Conservation (phyloP, 1,140 invertebrate genomes). For the Choristoneura fumiferana region DNA sequence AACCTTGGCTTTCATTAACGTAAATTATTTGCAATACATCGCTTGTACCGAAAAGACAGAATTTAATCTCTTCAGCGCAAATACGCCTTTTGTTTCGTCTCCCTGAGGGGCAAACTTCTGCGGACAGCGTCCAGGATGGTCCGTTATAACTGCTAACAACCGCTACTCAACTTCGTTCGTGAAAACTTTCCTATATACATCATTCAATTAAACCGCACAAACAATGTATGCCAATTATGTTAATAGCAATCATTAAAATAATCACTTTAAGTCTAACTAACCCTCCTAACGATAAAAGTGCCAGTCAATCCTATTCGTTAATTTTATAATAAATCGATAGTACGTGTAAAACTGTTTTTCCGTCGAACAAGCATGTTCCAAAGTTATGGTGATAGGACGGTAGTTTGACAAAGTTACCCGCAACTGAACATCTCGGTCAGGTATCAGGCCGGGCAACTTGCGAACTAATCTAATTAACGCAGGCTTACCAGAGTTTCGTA, state of each 20-base stretch:
- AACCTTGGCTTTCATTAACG: conserved; percentile 25
- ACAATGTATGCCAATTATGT: conserved; percentile 11
- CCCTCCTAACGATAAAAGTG: too few relatives aligned
- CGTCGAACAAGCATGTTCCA: conserved; percentile 6
- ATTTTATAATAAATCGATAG: neutral
- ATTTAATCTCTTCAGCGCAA: conserved; percentile 9
- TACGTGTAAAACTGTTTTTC: conserved; percentile 10
- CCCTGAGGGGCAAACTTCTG: conserved; percentile 1
- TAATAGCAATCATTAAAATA: neutral
- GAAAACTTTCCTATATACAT: conserved; percentile 13
- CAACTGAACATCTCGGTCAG: conserved; percentile 39
- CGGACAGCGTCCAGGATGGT: neutral
- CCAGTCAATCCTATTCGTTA: neutral
- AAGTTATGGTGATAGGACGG: conserved; percentile 23
- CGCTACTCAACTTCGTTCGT: conserved; percentile 9
- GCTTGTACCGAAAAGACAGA: conserved; percentile 5
- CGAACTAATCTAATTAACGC: conserved; percentile 48
- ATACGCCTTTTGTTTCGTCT: conserved; percentile 10
- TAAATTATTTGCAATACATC: conserved; percentile 20
- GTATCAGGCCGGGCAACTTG: conserved; percentile 33
- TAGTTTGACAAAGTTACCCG: conserved; percentile 33
- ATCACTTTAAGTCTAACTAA: too few relatives aligned
- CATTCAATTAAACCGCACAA: conserved; percentile 9
- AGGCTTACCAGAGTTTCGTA: conserved; percentile 28
- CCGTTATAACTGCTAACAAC: conserved; percentile 11